Evolutionary conservation across 2,797 vertebrate genomes (phyloP).

Genomic region (Cynopterus sphinx): DNA sequence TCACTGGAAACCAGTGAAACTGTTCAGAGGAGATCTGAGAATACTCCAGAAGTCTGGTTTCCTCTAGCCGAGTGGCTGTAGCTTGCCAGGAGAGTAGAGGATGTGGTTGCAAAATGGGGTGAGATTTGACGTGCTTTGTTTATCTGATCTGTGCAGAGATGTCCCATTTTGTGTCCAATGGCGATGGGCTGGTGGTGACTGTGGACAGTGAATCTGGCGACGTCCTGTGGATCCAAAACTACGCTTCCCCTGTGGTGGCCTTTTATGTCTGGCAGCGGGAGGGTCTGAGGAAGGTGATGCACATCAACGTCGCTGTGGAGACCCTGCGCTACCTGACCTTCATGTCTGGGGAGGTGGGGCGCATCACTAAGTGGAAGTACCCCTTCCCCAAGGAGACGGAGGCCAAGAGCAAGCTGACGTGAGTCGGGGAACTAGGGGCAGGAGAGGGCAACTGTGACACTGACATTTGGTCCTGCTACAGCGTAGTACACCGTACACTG

Average conservation of each 20-base stretch:
- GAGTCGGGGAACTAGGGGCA: conserved; percentile 74
- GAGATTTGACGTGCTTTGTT: neutral
- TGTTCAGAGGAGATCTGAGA: neutral
- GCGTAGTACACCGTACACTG: rapidly evolving
- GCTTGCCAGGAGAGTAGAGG: neutral
- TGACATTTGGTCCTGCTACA: neutral
- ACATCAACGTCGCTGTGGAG: conserved; percentile 96
- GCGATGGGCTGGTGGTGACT: conserved; percentile 97
- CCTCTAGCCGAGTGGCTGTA: neutral
- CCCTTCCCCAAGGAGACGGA: conserved; percentile 96
- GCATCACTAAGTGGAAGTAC: conserved; percentile 99
- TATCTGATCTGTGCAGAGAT: conserved; percentile 87
- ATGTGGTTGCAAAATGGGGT: neutral
- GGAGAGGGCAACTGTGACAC: neutral
- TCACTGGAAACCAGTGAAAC: neutral
- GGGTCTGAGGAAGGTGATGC: conserved; percentile 93
- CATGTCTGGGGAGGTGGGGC: conserved; percentile 97
- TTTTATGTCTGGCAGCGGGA: conserved; percentile 98
- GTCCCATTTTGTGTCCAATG: conserved; percentile 98
- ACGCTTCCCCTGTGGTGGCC: conserved; percentile 96
- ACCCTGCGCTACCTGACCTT: conserved; percentile 98
- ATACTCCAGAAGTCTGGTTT: conserved; percentile 9
- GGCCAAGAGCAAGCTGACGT: conserved; percentile 97
- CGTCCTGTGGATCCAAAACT: conserved; percentile 97
- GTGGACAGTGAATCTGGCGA: conserved; percentile 97